Evolutionary conservation across 2,797 vertebrate genomes (phyloP).

Genomic region (Delichon dasypus): DNA sequence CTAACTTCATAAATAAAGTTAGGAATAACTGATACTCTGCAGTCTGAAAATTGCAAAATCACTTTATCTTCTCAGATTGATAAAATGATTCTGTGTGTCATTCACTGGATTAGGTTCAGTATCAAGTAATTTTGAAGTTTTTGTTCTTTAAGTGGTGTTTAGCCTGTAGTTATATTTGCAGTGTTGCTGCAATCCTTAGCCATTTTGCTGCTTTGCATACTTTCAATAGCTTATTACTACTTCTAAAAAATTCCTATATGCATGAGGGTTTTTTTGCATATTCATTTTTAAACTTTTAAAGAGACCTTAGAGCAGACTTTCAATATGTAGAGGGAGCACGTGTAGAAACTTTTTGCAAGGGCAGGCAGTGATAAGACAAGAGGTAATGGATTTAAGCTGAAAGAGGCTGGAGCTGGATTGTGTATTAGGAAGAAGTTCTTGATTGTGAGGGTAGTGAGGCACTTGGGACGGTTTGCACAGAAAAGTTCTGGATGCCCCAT

Average conservation of each 20-base stretch:
- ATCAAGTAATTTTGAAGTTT: not conserved
- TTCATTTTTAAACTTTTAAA: not conserved
- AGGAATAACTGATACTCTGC: not conserved
- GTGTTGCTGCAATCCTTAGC: not conserved
- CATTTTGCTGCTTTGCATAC: not conserved
- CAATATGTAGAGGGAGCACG: not conserved
- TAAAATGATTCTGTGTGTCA: not conserved
- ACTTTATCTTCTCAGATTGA: not conserved
- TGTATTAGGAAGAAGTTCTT: not conserved
- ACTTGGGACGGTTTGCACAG: not conserved
- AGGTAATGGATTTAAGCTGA: not conserved
- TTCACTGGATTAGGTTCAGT: not conserved
- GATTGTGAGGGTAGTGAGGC: not conserved
- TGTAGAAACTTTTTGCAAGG: not conserved
- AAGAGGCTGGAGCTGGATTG: not conserved
- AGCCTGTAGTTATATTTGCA: not conserved
- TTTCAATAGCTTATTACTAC: not conserved
- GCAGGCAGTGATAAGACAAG: not conserved
- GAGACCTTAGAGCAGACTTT: not conserved
- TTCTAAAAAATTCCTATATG: not conserved
- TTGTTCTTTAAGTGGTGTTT: not conserved
- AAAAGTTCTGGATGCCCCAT: not conserved
- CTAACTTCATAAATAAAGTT: not conserved
- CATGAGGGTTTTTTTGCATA: not conserved
- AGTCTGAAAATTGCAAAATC: not conserved